Base-by-base conservation (phyloP, 2,113 vertebrate genomes). In the Cyphomyrus discorhynchus region DNA sequence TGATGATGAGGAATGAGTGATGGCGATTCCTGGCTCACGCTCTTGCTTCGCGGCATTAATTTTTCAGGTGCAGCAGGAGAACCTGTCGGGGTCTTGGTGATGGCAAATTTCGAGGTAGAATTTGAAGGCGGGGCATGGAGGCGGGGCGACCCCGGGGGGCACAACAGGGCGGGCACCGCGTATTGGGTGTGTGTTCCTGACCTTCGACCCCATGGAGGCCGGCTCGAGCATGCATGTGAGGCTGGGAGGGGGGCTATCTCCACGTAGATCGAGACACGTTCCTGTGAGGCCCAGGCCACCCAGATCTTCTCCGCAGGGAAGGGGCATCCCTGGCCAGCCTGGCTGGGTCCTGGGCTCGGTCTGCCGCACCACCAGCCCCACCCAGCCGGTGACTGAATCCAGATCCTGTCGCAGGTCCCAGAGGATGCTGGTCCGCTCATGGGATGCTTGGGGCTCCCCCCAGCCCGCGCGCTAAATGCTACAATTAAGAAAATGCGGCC, bases 401-500 rank as follows among this genome's bases (percentile, higher is more conserved):
- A 94, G 94, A 94, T 85, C 88, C 89, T 13, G 52, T 90, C 84
- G 52, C 88, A 88, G 90, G 86, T 93, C 91, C 91, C 90, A 70
- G 70, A 56, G 89, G 86, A 45, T 58, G 90, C 90, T 80, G 66
- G 58, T 82, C 90, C 49, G 80, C 84, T 92, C 90, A 89, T 88
- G 89, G 70, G 89, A 92, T 94, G 92, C 91, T 84, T 93, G 90
- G 80, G 91, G 93, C 91, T 13, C 93, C 91, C 90, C 92, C 92
- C 92, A 39, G 90, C 93, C 91, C 87, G 27, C 31, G 35, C 39
- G 92, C 89, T 91, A 93, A 95, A 93, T 91, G 92, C 89, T 92
- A 93, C 93, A 95, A 95, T 96, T 94, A 95, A 91, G 92, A 88
- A 92, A 93, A 92, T 91, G 92, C 90, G 92, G 94, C 93, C 95